Evolutionary conservation across 2,888 invertebrate genomes (phyloP).

Genomic region (Empis livida): DNA sequence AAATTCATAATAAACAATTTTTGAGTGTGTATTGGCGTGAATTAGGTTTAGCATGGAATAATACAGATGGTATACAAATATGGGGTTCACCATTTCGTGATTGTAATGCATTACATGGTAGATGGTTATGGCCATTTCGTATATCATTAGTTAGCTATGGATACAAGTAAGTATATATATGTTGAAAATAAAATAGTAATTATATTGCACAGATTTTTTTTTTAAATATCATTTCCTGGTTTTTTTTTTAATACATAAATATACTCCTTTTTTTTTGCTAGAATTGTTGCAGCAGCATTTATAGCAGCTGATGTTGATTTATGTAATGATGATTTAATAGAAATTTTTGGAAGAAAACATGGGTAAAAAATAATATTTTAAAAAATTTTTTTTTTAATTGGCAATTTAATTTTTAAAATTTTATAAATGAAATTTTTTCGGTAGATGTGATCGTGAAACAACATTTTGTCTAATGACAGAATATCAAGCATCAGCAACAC

Average conservation of each 20-base stretch:
- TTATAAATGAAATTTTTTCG: background rate
- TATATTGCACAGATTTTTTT: background rate
- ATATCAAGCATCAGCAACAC: constrained; percentile 28
- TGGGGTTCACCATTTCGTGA: constrained; percentile 37
- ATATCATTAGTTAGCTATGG: constrained; percentile 31
- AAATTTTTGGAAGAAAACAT: constrained; percentile 54
- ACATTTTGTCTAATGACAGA: constrained; percentile 34
- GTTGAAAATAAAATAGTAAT: background rate
- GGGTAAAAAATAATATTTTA: constrained; percentile 37
- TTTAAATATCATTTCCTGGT: background rate
- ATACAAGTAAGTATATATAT: constrained; percentile 27
- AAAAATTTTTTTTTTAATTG: too few species aligned
- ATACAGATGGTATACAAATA: constrained; percentile 31
- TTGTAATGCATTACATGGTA: constrained; percentile 32
- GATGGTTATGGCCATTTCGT: constrained; percentile 38
- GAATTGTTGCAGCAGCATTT: constrained; percentile 49
- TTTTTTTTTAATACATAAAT: too few species aligned
- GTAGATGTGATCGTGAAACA: constrained; percentile 36
- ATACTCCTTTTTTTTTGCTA: constrained; percentile 18
- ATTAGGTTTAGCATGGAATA: constrained; percentile 35
- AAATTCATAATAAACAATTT: constrained; percentile 32
- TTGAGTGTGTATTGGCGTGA: constrained; percentile 36
- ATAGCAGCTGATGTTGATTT: constrained; percentile 50
- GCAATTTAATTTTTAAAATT: background rate
- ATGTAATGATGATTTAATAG: constrained; percentile 55